phyloP scores from a whole-genome alignment of 2,888 invertebrate species.

The Lithophane socia region DNA sequence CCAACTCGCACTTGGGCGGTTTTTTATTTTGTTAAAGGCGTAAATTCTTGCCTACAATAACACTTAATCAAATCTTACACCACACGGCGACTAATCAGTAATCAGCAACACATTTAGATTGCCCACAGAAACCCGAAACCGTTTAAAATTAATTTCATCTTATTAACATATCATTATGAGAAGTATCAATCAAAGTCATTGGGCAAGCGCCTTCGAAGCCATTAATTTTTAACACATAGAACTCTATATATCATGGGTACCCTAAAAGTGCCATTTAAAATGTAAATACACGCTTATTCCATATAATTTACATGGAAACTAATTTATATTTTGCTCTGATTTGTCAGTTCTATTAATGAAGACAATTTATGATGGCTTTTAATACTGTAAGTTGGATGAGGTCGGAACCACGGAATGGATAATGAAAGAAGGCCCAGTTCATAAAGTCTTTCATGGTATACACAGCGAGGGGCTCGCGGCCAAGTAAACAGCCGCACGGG shows the following conservation, averaged over 20 bases:
- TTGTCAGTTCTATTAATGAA: conserved; percentile 62
- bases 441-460: not conserved
- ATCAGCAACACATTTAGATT: conserved; percentile 53
- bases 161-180: conserved; percentile 61
- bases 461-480: not conserved
- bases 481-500: too few species aligned
- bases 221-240: conserved; percentile 46
- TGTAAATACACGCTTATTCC: conserved; percentile 57
- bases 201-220: conserved; percentile 47
- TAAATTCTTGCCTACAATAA: conserved; percentile 38
- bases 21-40: not conserved
- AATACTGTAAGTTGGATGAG: conserved; percentile 35
- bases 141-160: conserved; percentile 58
- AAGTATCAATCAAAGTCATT: conserved; percentile 60
- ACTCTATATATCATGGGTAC: conserved; percentile 52
- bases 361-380: conserved; percentile 55
- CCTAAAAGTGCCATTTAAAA: conserved; percentile 62
- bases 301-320: conserved; percentile 59
- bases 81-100: conserved; percentile 34
- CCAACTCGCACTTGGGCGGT: too few species aligned
- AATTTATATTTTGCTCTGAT: conserved; percentile 66
- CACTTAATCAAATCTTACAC: conserved; percentile 57
- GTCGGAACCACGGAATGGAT: not conserved
- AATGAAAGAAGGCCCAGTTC: conserved; percentile 12
- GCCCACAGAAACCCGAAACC: conserved; percentile 40